Base-by-base conservation (phyloP, 2,113 vertebrate genomes). In the Rostratula benghalensis region DNA sequence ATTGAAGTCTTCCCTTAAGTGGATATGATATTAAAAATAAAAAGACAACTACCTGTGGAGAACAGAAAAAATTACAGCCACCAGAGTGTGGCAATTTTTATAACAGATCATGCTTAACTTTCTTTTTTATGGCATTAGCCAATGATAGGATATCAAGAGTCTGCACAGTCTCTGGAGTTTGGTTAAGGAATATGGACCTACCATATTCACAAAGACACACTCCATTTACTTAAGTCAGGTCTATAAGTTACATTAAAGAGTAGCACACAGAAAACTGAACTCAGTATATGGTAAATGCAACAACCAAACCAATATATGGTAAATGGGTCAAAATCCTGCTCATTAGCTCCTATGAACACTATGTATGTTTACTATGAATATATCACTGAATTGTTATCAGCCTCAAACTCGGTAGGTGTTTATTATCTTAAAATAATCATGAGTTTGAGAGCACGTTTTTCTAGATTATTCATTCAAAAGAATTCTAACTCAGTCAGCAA, bases 201-300 rank as follows among this genome's bases (percentile, higher is more conserved):
- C 12, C 48, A 28, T 2, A 79, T 37, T 27, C 57, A 94, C 30
- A 56, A 73, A 84, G 45, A 70, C 20, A 51, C 89, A 77, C 46
- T 51, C 45, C 20, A 48, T 65, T 45, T 39, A 69, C n/a, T 75
- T 85, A 82, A 83, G 35, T 73, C 18, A 69, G 31, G 59, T 84
- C 27, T 78, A 28, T 19, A 89, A 87, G 88, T 37, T 59, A 68
- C 23, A 57, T 24, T 69, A 24, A 61, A 57, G 46, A 51, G 41
- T 30, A 91, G 39, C 71, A 89, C 13, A 80, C n/a, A 69, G 35
- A 80, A 87, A 95, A 83, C 13, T n/a, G 10, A 95, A 54, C 17
- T 70, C 12, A 22, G 11, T 9, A 28, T 22, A 86, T 0, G 3
- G 46, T 16, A 77, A 89, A 68, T 59, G 18, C n/a, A n/a, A n/a